Conservation (phyloP, 1,140 invertebrate species). For the Caenorhabditis briggsae region DNA sequence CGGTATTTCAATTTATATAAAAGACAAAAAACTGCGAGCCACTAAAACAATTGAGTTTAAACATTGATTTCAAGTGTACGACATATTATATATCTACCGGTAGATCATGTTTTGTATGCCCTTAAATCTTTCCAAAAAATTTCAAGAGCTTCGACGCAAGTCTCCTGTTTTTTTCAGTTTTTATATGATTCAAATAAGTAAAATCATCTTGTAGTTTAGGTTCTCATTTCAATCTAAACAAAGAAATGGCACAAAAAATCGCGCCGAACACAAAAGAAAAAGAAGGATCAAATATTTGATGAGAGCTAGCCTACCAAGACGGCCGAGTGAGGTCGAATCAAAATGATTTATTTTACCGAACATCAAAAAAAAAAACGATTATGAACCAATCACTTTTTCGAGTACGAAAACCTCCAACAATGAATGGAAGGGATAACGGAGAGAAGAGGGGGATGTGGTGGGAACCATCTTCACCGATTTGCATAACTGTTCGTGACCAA, state of each 20-base stretch:
- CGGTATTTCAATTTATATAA: too few relatives aligned
- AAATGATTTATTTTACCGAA: background rate
- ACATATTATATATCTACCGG: too few relatives aligned
- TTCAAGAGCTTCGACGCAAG: too few relatives aligned
- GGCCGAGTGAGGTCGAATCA: background rate
- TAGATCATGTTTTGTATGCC: too few relatives aligned
- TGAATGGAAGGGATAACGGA: conserved; percentile 2
- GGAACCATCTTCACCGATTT: conserved; percentile 39
- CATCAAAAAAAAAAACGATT: background rate
- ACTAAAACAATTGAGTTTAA: too few relatives aligned
- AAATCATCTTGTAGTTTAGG: background rate
- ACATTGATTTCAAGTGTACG: too few relatives aligned
- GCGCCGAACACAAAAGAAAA: conserved; percentile 20
- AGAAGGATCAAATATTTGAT: conserved; percentile 38
- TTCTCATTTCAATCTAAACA: background rate
- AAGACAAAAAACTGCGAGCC: too few relatives aligned
- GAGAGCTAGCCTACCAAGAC: background rate
- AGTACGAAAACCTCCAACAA: background rate
- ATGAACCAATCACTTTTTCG: background rate
- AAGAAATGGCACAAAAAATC: background rate
- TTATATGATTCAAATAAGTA: too few relatives aligned
- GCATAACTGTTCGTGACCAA: conserved; percentile 55
- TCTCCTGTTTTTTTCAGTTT: too few relatives aligned
- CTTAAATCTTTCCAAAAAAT: too few relatives aligned
- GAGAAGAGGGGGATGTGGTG: conserved; percentile 29